Evolutionary conservation across 2,113 vertebrate genomes (phyloP), one percentile per base, ranked within the genome.

Genomic region (Pycnonotus jocosus): DNA sequence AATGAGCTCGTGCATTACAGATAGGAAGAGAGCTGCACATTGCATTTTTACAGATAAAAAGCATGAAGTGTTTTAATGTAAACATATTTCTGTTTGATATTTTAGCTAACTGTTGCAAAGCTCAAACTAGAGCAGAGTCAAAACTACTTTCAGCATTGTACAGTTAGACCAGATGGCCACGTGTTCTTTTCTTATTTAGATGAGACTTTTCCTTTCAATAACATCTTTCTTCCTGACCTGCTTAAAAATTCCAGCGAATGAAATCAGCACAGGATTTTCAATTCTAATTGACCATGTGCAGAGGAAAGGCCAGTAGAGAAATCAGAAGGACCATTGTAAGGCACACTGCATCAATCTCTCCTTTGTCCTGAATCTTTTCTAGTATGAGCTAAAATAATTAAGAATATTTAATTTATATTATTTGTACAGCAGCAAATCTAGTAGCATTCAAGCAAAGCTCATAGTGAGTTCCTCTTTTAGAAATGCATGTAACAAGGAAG

Each of bases 221-320:
- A 98, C 98, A 98, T 98, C 98, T 98, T 98, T 98, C 98, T 98
- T 98, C 97, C 97, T 97, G 97, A 98, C 97, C 98, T 98, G 97
- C 97, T 98, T 98, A 98, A 98, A 98, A 97, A 98, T 98, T 98
- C 97, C 97, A 98, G 96, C 87, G 96, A 98, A 98, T 98, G 98
- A 98, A 98, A 98, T 98, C 97, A 98, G 97, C 97, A 94, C 96
- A 98, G 97, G 97, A 98, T 98, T 98, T 98, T 98, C 98, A 98
- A 98, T 98, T 98, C 98, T 98, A 98, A 98, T 98, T 98, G 97
- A 96, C 97, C 98, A 97, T 97, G 98, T 98, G 98, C 97, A 97
- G 96, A 96, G 97, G 97, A 97, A 98, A 93, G 97, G 96, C 97
- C 91, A 94, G 97, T 92, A 92, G 92, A 95, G 98, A 97, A 97